A percentile compares a stretch with the other conserved stretches of the same genome.
Conservation (phyloP, 2,888 invertebrate species). For the Nasonia oneida region DNA sequence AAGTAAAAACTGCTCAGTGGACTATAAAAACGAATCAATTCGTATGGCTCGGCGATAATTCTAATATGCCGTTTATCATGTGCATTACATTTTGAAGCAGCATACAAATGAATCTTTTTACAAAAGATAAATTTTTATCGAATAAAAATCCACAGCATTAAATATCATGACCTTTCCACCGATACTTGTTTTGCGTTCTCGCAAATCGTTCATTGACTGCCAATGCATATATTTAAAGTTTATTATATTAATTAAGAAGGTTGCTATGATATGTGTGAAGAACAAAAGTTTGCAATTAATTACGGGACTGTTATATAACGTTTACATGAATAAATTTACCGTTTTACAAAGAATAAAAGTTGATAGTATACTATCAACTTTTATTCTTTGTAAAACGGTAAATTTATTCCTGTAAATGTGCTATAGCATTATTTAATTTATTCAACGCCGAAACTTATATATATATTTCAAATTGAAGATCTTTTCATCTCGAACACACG, state of each 20-base stretch:
- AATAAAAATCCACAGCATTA: slow-evolving; percentile 37
- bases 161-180: slow-evolving; percentile 52
- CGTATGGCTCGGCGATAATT: neutral
- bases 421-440: too few species aligned
- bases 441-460: too few species aligned
- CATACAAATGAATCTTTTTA: slow-evolving; percentile 28
- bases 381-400: too few species aligned
- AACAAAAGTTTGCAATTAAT: slow-evolving; percentile 4
- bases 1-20: too few species aligned
- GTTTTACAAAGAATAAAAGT: too few species aligned
- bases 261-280: neutral
- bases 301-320: neutral
- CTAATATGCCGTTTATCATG: neutral
- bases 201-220: slow-evolving; percentile 54
- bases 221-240: slow-evolving; percentile 29
- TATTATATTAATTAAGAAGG: slow-evolving; percentile 15
- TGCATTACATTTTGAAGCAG: neutral
- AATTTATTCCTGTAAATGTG: too few species aligned
- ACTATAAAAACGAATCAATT: neutral
- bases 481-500: too few species aligned
- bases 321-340: too few species aligned
- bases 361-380: too few species aligned
- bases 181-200: slow-evolving; percentile 39
- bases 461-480: too few species aligned
- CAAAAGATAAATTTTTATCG: slow-evolving; percentile 51